Conservation (phyloP, 2,888 invertebrate species). For the Brenthis daphne region DNA sequence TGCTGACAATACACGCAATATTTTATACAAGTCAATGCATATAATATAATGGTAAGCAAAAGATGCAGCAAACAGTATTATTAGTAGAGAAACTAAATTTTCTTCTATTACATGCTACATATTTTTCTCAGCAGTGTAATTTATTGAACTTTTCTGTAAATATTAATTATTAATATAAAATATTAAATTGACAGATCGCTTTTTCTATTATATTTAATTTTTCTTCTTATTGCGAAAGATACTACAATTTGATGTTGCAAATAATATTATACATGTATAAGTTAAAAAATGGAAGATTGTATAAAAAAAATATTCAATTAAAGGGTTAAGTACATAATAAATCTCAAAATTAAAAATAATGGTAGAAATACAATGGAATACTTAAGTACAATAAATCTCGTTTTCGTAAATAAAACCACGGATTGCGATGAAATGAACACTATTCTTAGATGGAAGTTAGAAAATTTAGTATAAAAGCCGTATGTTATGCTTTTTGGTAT, state of each 20-base stretch:
- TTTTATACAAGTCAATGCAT: constrained; percentile 1
- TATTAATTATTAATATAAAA: constrained; percentile 1
- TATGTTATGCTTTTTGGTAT: constrained; percentile 33
- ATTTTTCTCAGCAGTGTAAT: not conserved
- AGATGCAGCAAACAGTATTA: constrained; percentile 2
- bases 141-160: constrained; percentile 3
- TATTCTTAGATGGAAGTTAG: not conserved
- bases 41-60: constrained; percentile 5
- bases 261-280: not conserved
- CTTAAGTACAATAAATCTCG: constrained; percentile 15
- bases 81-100: constrained; percentile 11
- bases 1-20: constrained; percentile 16
- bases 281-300: not conserved
- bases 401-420: not conserved
- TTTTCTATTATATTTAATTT: not conserved
- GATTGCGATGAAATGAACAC: too few species aligned
- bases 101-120: not conserved
- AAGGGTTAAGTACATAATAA: constrained; percentile 22
- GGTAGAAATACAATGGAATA: constrained; percentile 16
- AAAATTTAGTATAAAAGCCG: constrained; percentile 19
- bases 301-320: constrained; percentile 5
- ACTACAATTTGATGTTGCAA: constrained; percentile 7
- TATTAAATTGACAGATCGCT: constrained; percentile 2
- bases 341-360: constrained; percentile 12
- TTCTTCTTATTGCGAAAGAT: not conserved